Conservation (phyloP, 2,113 vertebrate genomes). For the Crotalus tigris region DNA sequence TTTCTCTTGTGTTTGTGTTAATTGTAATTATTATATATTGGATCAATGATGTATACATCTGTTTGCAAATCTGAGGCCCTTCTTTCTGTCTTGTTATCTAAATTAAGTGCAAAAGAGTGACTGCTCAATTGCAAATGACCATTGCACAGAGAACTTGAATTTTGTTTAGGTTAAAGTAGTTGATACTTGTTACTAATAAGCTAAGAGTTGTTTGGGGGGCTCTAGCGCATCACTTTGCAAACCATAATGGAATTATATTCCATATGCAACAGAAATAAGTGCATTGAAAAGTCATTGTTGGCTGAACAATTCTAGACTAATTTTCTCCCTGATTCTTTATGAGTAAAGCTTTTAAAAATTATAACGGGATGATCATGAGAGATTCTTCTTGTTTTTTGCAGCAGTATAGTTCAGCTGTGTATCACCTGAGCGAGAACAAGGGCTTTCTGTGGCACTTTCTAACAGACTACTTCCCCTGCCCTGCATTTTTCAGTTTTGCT, state of each 20-base stretch:
- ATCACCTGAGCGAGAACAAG: neutral
- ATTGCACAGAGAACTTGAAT: neutral
- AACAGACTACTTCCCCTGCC: neutral
- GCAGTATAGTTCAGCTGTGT: neutral
- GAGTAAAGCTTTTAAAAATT: neutral
- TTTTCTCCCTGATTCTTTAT: neutral
- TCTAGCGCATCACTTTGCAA: neutral
- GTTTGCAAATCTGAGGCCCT: neutral
- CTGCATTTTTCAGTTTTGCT: constrained; percentile 35
- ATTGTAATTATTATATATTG: neutral
- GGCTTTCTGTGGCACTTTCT: neutral
- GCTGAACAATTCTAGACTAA: neutral
- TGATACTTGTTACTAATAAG: neutral
- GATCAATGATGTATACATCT: neutral
- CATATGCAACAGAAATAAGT: neutral
- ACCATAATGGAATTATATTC: neutral
- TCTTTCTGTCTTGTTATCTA: neutral
- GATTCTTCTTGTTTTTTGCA: neutral
- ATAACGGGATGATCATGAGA: neutral
- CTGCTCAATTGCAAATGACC: neutral
- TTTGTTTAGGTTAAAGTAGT: constrained; percentile 3
- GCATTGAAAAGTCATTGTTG: neutral
- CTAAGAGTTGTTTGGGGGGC: neutral
- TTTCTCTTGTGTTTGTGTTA: neutral
- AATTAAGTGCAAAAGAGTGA: neutral